phyloP scores from a whole-genome alignment of 2,113 vertebrate genomes.

The Oenanthe melanoleuca region DNA sequence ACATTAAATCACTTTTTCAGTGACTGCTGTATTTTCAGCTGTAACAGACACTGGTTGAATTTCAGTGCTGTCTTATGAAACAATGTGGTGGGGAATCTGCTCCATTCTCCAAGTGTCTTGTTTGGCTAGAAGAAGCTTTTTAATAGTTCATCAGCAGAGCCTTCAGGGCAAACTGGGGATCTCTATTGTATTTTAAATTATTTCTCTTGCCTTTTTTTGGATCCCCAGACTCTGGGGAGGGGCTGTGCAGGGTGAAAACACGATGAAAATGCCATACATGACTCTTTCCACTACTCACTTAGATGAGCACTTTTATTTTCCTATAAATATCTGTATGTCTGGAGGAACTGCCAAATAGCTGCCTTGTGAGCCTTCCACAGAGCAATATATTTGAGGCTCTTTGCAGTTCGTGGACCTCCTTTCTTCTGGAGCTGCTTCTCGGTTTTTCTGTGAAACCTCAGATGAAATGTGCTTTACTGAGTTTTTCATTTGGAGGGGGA shows the following conservation, averaged over 20 bases:
- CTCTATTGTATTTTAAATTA: slow-evolving; percentile 55
- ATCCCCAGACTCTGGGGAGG: neutral
- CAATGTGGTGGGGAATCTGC: slow-evolving; percentile 14
- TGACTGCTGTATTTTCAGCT: slow-evolving; percentile 40
- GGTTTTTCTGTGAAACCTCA: neutral
- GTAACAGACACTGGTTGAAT: slow-evolving; percentile 11
- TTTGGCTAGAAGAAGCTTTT: slow-evolving; percentile 29
- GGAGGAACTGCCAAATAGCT: slow-evolving; percentile 54
- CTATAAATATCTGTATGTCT: slow-evolving; percentile 58
- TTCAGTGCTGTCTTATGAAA: slow-evolving; percentile 24
- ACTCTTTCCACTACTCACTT: slow-evolving; percentile 53
- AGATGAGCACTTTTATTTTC: slow-evolving; percentile 56
- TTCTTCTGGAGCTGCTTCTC: slow-evolving; percentile 3
- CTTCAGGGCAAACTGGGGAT: slow-evolving; percentile 11
- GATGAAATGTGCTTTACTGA: neutral
- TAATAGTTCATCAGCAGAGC: slow-evolving; percentile 46
- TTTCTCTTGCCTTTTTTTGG: slow-evolving; percentile 44
- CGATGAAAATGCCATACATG: slow-evolving; percentile 51
- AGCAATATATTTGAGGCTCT: neutral
- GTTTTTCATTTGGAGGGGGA: neutral
- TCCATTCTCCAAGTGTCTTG: neutral
- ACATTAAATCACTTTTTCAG: slow-evolving; percentile 39
- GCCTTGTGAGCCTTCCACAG: slow-evolving; percentile 21
- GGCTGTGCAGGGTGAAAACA: neutral
- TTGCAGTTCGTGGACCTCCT: neutral